Evolutionary conservation across 1,140 invertebrate species (phyloP).

Genomic region (Cotesia vestalis): DNA sequence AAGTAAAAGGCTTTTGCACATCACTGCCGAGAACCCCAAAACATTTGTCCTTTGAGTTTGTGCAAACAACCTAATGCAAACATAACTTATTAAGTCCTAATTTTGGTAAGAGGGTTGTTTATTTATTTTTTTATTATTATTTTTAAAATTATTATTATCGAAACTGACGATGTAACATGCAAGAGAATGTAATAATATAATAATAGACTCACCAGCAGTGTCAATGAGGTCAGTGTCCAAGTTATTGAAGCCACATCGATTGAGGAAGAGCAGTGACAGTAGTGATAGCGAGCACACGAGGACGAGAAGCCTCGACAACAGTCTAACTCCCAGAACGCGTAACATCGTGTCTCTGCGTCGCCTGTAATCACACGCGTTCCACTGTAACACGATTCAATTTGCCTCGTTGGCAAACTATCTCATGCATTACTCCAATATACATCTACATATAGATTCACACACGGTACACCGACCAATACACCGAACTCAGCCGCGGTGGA

Average conservation of each 20-base stretch:
- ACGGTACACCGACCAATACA: too few relatives aligned
- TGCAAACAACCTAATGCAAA: background rate
- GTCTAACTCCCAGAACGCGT: conserved; percentile 66
- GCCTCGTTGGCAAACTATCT: conserved; percentile 21
- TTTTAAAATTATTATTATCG: background rate
- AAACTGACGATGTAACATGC: too few relatives aligned
- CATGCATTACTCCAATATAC: background rate
- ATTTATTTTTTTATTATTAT: background rate
- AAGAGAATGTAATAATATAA: conserved; percentile 5
- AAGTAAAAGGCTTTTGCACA: conserved; percentile 12
- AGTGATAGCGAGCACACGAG: conserved; percentile 68
- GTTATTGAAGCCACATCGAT: conserved; percentile 66
- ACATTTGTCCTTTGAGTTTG: background rate
- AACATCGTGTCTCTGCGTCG: conserved; percentile 64
- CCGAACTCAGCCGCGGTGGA: too few relatives aligned
- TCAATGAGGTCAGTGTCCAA: conserved; percentile 57
- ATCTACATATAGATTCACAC: background rate
- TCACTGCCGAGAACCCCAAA: background rate
- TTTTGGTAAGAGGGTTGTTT: background rate
- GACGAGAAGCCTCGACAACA: conserved; percentile 68
- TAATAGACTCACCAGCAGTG: conserved; percentile 52
- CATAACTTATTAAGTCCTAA: background rate
- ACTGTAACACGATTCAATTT: conserved; percentile 48
- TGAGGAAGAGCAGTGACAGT: conserved; percentile 67
- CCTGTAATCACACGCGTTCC: conserved; percentile 51